These are phyloP conservation scores for Liasis olivaceus DNA, from an alignment of 2,797 vertebrate genomes.

Conservation along the genomic window DNA sequence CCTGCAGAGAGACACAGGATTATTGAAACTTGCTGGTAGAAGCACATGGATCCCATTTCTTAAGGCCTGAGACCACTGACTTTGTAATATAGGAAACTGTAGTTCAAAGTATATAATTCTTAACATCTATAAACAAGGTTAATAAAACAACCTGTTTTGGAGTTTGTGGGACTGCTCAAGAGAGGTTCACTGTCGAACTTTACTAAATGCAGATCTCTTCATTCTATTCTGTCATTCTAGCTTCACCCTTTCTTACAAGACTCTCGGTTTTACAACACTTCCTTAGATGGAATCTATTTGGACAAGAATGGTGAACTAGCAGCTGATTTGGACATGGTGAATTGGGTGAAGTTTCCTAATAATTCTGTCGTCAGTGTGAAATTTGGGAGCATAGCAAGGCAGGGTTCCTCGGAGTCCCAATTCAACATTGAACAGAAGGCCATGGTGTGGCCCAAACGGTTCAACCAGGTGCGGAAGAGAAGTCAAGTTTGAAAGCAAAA, in stretches of 20 bases:
- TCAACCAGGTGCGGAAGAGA: background rate
- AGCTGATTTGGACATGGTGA: background rate
- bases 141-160: background rate
- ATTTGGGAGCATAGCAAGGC: background rate
- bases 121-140: too few relatives aligned
- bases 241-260: background rate
- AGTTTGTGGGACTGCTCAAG: background rate
- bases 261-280: background rate
- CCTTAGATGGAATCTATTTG: background rate
- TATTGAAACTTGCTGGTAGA: too few relatives aligned
- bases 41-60: too few relatives aligned
- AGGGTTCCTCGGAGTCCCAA: background rate
- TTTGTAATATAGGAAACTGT: too few relatives aligned
- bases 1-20: too few relatives aligned
- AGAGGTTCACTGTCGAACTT: background rate
- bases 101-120: too few relatives aligned
- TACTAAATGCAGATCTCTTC: background rate
- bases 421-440: background rate
- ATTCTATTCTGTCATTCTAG: background rate
- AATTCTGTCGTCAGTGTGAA: background rate
- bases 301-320: background rate
- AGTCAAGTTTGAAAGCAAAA: background rate
- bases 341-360: background rate
- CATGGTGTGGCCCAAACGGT: background rate
- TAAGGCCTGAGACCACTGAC: too few relatives aligned